Conservation (phyloP, 2,113 vertebrate species). For the Sphaerodactylus townsendi region DNA sequence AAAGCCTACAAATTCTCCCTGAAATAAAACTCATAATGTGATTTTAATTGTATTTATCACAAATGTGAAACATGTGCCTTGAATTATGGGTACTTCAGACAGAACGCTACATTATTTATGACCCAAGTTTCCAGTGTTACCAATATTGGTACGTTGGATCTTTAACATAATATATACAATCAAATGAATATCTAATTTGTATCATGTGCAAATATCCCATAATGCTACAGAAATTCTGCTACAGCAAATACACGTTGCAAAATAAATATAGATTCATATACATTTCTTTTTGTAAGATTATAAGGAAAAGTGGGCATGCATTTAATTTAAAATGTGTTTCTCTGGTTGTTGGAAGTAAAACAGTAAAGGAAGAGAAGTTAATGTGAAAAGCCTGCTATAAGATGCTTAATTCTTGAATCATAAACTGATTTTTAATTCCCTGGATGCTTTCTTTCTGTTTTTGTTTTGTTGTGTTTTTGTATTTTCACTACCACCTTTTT, state of each 20-base stretch:
- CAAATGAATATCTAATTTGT: not conserved
- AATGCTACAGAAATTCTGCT: not conserved
- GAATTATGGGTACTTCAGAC: not conserved
- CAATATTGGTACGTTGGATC: not conserved
- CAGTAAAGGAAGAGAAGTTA: not conserved
- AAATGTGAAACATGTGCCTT: not conserved
- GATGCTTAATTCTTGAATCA: not conserved
- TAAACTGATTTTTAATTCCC: not conserved
- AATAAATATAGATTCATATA: not conserved
- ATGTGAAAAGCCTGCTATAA: slow-evolving; percentile 4
- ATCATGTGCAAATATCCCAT: slow-evolving; percentile 19
- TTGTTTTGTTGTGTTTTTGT: too few relatives aligned
- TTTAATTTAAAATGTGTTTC: rapidly evolving
- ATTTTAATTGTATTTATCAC: not conserved
- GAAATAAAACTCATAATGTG: not conserved
- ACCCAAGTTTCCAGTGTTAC: not conserved
- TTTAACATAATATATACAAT: not conserved
- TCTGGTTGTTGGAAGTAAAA: not conserved
- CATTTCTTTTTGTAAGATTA: slow-evolving; percentile 21
- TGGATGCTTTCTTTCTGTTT: not conserved
- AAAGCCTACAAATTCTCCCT: not conserved
- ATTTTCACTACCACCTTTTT: rapidly evolving
- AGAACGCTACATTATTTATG: not conserved
- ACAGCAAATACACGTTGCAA: not conserved
- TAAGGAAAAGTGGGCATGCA: slow-evolving; percentile 2